Evolutionary conservation across 2,888 invertebrate species (phyloP), one percentile per base, ranked within the genome.

Genomic region (Caradrina clavipalpis): DNA sequence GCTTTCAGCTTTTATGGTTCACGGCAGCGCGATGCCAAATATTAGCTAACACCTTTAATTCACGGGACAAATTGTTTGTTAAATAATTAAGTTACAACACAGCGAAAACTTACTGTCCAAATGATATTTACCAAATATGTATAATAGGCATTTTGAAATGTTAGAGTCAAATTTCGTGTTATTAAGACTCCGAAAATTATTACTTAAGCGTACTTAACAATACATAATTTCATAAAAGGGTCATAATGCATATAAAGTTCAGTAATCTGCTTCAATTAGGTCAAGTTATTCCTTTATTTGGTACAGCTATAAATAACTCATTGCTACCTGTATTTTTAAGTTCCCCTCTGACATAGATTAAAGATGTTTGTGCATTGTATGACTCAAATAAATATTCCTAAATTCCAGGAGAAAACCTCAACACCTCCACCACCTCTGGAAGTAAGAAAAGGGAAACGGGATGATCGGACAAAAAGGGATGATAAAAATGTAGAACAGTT

Each of bases 401-500:
- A 74, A 63, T 92, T 90, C 17, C 82, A 94, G 93, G 92, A 90
- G 72, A 87, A 88, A 68, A 64, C 84, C 31, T 74, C 86, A 35
- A 76, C 89, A 54, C 83, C 82, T 7, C 84, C 89, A 47, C 86
- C 82, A 8, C 80, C 87, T 47, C 90, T 89, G 1, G 86, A 80
- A 60, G 84, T 86, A 56, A 95, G 91, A 87, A 96, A 91, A 83
- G 90, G 86, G 65, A 96, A 89, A 91, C 96, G 91, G 85, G 96
- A 92, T 67, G 95, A 92, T 73, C 91, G 88, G 71, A 88, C 76
- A 72, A 95, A 89, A 83, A 96, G 92, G 76, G 97, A 97, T 84
- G 97, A 97, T 55, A 97, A 96, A 85, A 96, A 96, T 53, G 93
- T 97, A 31, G 97, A 97, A 73, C 97, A 98, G 88, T 96, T 98